Evolutionary conservation across 2,113 vertebrate species (phyloP).

Genomic region (Electrona antarctica): DNA sequence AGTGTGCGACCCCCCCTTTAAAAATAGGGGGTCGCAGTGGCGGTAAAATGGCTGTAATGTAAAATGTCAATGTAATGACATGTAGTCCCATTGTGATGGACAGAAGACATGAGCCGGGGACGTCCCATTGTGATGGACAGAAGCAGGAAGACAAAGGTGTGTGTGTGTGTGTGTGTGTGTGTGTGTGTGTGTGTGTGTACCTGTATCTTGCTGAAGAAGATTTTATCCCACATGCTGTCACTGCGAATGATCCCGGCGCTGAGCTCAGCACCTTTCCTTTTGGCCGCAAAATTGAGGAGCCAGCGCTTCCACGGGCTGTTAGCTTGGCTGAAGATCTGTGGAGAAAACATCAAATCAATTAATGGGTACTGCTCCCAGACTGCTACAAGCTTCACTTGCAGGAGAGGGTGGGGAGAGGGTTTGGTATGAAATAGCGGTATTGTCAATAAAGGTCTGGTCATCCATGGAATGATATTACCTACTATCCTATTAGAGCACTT

Average conservation of each 20-base stretch:
- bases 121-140: neutral
- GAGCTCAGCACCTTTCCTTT: conserved; percentile 93
- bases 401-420: too few relatives aligned
- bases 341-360: too few relatives aligned
- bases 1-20: too few relatives aligned
- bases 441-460: too few relatives aligned
- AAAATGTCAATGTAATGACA: too few relatives aligned
- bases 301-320: conserved; percentile 89
- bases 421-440: too few relatives aligned
- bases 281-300: conserved; percentile 94
- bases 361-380: too few relatives aligned
- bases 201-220: conserved; percentile 97
- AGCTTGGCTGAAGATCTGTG: conserved; percentile 94
- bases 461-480: too few relatives aligned
- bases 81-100: neutral
- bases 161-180: neutral
- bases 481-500: too few relatives aligned
- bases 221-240: conserved; percentile 95
- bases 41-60: too few relatives aligned
- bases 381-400: too few relatives aligned
- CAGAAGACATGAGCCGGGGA: neutral
- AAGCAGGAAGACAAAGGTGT: neutral
- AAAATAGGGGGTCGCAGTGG: neutral
- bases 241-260: conserved; percentile 90
- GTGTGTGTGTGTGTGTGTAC: conserved; percentile 52